Percentiles rank a stretch among this genome's conserved stretches.
These are phyloP conservation scores for Drosophila lowei DNA, from an alignment of 1,140 invertebrate species.

Conservation along the genomic window DNA sequence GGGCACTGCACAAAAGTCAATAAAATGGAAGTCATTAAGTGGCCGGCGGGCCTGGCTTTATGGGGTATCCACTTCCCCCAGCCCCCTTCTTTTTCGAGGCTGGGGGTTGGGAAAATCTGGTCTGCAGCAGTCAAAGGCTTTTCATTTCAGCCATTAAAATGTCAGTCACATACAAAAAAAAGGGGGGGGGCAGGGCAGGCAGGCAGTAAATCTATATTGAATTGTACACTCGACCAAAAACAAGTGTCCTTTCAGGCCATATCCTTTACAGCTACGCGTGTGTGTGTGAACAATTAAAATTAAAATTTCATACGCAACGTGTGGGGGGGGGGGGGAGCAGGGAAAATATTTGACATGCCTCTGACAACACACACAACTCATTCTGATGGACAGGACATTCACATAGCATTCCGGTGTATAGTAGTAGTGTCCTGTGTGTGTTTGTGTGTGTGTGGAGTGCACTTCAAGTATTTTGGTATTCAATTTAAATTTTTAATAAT, in stretches of 20 bases:
- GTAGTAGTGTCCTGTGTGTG: constrained; percentile 16
- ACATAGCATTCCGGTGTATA: constrained; percentile 14
- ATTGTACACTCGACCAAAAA: constrained; percentile 33
- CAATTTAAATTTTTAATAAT: constrained; percentile 82
- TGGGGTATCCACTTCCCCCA: constrained; percentile 13
- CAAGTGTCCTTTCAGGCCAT: constrained; percentile 13
- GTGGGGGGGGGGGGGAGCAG: constrained; percentile 21
- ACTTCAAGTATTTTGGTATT: constrained; percentile 73
- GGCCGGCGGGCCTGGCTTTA: constrained; percentile 23
- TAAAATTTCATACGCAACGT: constrained; percentile 74
- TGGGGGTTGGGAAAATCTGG: constrained; percentile 16
- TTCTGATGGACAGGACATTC: constrained; percentile 28
- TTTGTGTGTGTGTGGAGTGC: constrained; percentile 60
- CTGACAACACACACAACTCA: constrained; percentile 58
- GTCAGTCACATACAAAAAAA: constrained; percentile 47
- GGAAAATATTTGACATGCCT: constrained; percentile 74
- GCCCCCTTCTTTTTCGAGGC: constrained; percentile 24
- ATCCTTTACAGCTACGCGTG: background rate
- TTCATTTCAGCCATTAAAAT: constrained; percentile 71
- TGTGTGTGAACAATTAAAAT: constrained; percentile 74
- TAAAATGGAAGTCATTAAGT: constrained; percentile 75
- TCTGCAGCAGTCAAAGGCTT: constrained; percentile 39
- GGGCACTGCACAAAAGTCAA: constrained; percentile 54
- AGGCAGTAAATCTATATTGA: constrained; percentile 43
- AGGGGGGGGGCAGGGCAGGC: too few species aligned